phyloP scores from a whole-genome alignment of 2,113 vertebrate species.

The Corvus hawaiiensis region DNA sequence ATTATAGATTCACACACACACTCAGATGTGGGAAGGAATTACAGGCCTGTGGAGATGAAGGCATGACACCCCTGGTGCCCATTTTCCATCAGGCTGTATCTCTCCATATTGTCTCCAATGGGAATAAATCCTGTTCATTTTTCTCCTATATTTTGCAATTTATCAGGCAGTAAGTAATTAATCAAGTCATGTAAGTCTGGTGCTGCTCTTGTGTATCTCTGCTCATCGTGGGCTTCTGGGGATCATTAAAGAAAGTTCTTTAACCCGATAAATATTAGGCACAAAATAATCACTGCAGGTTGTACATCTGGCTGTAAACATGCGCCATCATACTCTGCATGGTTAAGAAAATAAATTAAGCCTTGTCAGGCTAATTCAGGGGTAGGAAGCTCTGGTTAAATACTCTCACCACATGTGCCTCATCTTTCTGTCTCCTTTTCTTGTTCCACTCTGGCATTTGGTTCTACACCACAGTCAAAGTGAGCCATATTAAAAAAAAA shows the following conservation, averaged over 20 bases:
- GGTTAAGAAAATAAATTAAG: background rate
- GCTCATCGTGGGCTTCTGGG: background rate
- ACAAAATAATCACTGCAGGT: background rate
- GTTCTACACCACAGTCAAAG: background rate
- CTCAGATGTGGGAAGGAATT: background rate
- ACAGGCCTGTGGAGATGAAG: background rate
- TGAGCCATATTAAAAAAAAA: background rate
- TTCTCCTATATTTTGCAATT: background rate
- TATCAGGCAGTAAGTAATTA: background rate
- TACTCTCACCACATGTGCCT: background rate
- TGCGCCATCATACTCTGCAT: background rate
- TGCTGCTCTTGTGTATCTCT: background rate
- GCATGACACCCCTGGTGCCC: accelerated
- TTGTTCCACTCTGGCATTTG: background rate
- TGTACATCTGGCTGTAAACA: background rate
- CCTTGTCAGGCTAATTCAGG: background rate
- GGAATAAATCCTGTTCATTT: background rate
- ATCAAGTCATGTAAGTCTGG: background rate
- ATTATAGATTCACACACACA: background rate
- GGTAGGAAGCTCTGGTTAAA: background rate
- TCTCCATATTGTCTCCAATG: accelerated
- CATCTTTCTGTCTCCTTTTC: background rate
- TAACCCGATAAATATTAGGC: background rate
- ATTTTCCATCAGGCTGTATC: background rate
- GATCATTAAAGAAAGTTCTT: background rate